These are phyloP conservation scores for Callyntrura guangdongensis DNA, from an alignment of 2,888 invertebrate species.

Conservation along the genomic window DNA sequence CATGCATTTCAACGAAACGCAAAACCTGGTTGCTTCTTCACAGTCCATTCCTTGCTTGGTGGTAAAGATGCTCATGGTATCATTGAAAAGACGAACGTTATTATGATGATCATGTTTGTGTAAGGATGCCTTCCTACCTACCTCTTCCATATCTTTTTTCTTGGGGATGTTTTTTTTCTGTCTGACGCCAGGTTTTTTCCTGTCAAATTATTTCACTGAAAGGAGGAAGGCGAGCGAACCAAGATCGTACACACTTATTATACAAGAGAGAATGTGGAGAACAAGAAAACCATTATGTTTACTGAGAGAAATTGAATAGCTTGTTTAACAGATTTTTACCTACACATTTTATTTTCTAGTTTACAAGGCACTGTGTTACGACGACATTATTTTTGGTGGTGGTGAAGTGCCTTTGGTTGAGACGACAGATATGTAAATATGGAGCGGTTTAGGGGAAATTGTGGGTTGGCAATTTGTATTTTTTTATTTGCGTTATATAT, in stretches of 20 bases:
- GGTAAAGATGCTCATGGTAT: slow-evolving; percentile 34
- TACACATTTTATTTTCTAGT: slow-evolving; percentile 24
- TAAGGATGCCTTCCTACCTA: slow-evolving; percentile 39
- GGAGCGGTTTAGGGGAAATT: background rate
- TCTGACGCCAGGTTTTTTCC: slow-evolving; percentile 78
- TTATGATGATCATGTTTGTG: slow-evolving; percentile 10
- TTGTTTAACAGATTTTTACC: slow-evolving; percentile 55
- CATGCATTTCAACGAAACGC: slow-evolving; percentile 75
- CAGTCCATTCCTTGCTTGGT: background rate
- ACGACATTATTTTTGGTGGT: slow-evolving; percentile 13
- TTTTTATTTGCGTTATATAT: background rate
- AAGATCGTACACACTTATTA: slow-evolving; percentile 11
- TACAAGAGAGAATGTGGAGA: slow-evolving; percentile 4
- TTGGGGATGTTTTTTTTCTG: slow-evolving; percentile 34
- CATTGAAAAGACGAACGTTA: slow-evolving; percentile 6
- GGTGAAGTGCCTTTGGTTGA: background rate
- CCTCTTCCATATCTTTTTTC: slow-evolving; percentile 20
- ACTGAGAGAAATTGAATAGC: slow-evolving; percentile 44
- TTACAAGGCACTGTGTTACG: background rate
- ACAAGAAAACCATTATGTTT: slow-evolving; percentile 60
- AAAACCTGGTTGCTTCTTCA: slow-evolving; percentile 55
- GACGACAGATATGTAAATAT: background rate
- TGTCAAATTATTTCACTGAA: slow-evolving; percentile 76
- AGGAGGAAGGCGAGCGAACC: slow-evolving; percentile 29
- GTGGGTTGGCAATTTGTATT: background rate